phyloP scores from a whole-genome alignment of 2,797 vertebrate genomes.

The Furcifer pardalis region DNA sequence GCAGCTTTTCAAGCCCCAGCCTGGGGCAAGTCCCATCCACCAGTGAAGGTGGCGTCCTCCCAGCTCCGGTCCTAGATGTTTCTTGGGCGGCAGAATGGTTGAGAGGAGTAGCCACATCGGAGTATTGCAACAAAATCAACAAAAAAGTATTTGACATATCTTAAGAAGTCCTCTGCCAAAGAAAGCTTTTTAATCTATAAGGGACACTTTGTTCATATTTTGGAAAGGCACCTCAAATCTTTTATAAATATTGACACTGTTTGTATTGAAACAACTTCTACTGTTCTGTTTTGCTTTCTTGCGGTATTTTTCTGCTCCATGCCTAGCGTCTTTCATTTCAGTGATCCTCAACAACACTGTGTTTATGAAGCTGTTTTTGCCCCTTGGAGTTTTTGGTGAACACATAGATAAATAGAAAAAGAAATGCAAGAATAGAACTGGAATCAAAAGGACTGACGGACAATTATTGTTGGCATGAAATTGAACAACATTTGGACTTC shows the following conservation, averaged over 20 bases:
- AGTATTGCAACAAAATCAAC: too few relatives aligned
- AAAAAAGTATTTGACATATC: too few relatives aligned
- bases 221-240: not conserved
- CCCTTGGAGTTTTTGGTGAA: not conserved
- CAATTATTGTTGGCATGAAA: constrained; percentile 14
- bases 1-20: too few relatives aligned
- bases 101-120: too few relatives aligned
- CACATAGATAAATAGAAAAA: not conserved
- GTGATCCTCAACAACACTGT: not conserved
- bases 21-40: too few relatives aligned
- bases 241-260: not conserved
- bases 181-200: too few relatives aligned
- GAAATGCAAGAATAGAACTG: not conserved
- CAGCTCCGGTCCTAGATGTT: too few relatives aligned
- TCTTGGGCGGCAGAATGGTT: too few relatives aligned
- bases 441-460: not conserved
- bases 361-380: not conserved
- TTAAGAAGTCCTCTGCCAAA: too few relatives aligned
- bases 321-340: not conserved
- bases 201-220: too few relatives aligned
- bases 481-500: not conserved
- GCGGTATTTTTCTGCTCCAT: not conserved
- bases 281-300: not conserved
- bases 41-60: too few relatives aligned
- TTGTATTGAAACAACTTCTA: not conserved